Base-by-base conservation (phyloP, 2,888 invertebrate species). In the Eupithecia subumbrata region DNA sequence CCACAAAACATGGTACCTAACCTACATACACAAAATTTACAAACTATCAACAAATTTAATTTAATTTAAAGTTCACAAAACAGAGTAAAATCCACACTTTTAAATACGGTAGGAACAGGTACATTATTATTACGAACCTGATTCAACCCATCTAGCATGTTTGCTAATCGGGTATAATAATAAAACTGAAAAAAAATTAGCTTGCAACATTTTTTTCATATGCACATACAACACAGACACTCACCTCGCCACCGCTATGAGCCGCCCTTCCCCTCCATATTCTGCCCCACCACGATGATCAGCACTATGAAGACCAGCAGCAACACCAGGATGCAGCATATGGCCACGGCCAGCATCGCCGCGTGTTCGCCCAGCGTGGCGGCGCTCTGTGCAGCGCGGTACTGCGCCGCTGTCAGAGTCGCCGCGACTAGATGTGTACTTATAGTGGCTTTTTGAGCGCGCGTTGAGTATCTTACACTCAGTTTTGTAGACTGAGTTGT, bases 291-390 rank as follows among this genome's bases (percentile, higher is more conserved):
- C 81, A 97, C 97, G 84, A 97, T 97, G 91, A 97, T 97, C 87
- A 97, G 96, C 82, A 97, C 96, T 85, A 97, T 97, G 95, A 97
- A 97, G 83, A 97, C 97, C 83, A 97, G 96, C 88, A 97, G 95
- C 82, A 97, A 95, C 90, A 97, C 97, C 86, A 97, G 95, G 87
- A 97, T 97, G 92, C 97, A 97, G 94, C 97, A 97, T 84, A 97
- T 97, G 85, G 97, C 97, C 85, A 97, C 97, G 80, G 97, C 97
- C 88, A 97, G 97, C 97, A 97, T 97, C 82, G 95, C 95, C 83
- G 95, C 94, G 94, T 95, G 95, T 86, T 95, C 95, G 89, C 95
- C 94, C 95, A 95, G 94, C 89, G 93, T 94, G 92, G 88, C 87
- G 87, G 89, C 89, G 88, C 90, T 86, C 80, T 85, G 88, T 87